Evolutionary conservation across 1,140 invertebrate species (phyloP).

Genomic region (Drosophila kohkoa): DNA sequence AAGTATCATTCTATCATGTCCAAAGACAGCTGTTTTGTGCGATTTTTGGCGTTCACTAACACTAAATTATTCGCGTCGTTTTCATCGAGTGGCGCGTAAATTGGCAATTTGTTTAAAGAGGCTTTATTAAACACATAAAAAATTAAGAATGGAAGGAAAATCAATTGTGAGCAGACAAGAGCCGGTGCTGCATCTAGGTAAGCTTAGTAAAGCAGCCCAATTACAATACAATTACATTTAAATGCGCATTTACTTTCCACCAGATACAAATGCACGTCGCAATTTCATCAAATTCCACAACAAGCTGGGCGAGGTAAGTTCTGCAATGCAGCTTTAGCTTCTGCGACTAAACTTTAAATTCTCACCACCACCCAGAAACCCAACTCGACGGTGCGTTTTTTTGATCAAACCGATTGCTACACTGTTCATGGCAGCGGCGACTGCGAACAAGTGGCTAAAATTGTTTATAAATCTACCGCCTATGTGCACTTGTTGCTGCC

Average conservation of each 20-base stretch:
- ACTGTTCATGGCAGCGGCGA: slow-evolving; percentile 93
- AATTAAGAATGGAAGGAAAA: slow-evolving; percentile 67
- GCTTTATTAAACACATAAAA: slow-evolving; percentile 24
- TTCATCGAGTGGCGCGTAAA: slow-evolving; percentile 60
- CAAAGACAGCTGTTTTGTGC: slow-evolving; percentile 11
- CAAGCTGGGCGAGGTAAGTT: slow-evolving; percentile 74
- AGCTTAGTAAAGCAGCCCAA: not conserved
- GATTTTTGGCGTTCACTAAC: slow-evolving; percentile 8
- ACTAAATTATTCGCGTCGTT: slow-evolving; percentile 33
- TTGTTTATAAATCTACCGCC: slow-evolving; percentile 92
- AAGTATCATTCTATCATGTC: slow-evolving; percentile 15
- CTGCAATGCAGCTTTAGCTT: not conserved
- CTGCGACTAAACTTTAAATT: not conserved
- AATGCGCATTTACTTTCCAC: not conserved
- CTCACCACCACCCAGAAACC: slow-evolving; percentile 89
- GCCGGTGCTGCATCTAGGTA: slow-evolving; percentile 71
- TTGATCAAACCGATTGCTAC: slow-evolving; percentile 95
- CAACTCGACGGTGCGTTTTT: slow-evolving; percentile 92
- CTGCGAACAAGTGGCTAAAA: slow-evolving; percentile 92
- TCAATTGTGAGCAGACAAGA: slow-evolving; percentile 73
- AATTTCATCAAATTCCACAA: slow-evolving; percentile 76
- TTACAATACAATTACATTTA: too few relatives aligned
- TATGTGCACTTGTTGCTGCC: slow-evolving; percentile 92
- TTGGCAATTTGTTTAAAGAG: slow-evolving; percentile 45
- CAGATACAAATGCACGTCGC: slow-evolving; percentile 78